A percentile compares a stretch with the other conserved stretches of the same genome.
Evolutionary conservation across 92 coral and sea anemone genomes (phyloP).

Genomic region (Heteractis magnifica): DNA sequence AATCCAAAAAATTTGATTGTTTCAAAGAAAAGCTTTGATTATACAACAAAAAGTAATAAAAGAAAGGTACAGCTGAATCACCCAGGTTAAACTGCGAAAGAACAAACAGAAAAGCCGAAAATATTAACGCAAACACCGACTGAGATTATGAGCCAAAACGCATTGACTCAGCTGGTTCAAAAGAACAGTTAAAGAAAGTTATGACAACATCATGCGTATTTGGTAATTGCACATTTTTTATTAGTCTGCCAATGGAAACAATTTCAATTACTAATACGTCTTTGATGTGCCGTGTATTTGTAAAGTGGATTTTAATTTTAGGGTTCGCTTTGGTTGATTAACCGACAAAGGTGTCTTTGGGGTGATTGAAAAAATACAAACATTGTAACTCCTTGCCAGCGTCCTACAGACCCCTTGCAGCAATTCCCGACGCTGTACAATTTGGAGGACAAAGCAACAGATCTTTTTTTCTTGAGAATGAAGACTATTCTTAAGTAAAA

Average conservation of each 20-base stretch:
- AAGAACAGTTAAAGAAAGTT: constrained; percentile 20
- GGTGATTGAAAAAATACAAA: constrained; percentile 1
- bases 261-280: constrained; percentile 8
- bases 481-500: no score
- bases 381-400: background rate
- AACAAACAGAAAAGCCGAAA: constrained; percentile 24
- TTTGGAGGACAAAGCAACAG: no score
- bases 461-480: no score
- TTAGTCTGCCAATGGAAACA: constrained; percentile 18
- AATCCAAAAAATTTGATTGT: constrained; percentile 2
- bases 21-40: constrained; percentile 20
- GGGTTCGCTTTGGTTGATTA: constrained; percentile 1
- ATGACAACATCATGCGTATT: constrained; percentile 6
- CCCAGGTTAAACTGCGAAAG: constrained; percentile 1
- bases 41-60: constrained; percentile 27
- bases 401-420: no score
- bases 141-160: background rate
- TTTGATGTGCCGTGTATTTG: constrained; percentile 31
- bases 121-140: background rate
- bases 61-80: constrained; percentile 29
- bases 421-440: no score
- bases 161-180: constrained; percentile 21
- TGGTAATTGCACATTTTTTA: background rate
- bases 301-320: background rate
- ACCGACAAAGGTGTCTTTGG: constrained; percentile 6